A percentile compares a stretch with the other conserved stretches of the same genome.
phyloP scores from a whole-genome alignment of 2,888 invertebrate species.

The Ennomos quercinarius region DNA sequence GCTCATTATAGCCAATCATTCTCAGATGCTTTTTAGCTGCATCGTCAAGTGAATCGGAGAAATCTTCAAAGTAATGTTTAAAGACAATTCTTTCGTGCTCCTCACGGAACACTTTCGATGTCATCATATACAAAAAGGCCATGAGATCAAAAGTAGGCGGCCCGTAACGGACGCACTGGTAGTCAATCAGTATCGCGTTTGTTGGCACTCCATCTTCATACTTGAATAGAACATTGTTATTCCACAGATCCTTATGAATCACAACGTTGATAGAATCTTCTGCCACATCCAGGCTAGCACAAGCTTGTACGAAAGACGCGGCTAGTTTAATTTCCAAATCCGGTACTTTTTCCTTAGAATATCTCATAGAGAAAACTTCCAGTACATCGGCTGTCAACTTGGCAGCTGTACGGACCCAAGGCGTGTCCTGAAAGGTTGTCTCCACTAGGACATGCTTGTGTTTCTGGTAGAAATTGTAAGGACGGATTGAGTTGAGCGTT shows the following conservation, averaged over 20 bases:
- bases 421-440: constrained; percentile 56
- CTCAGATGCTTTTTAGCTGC: constrained; percentile 50
- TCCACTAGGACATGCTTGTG: constrained; percentile 55
- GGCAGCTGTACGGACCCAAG: constrained; percentile 61
- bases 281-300: constrained; percentile 54
- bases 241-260: constrained; percentile 73
- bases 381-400: constrained; percentile 62
- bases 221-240: constrained; percentile 72
- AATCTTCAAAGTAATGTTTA: constrained; percentile 58
- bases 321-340: constrained; percentile 53
- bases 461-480: constrained; percentile 54
- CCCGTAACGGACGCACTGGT: constrained; percentile 66
- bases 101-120: constrained; percentile 58
- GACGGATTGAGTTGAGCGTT: constrained; percentile 29
- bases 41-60: constrained; percentile 50
- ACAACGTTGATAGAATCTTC: constrained; percentile 63
- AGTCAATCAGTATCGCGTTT: constrained; percentile 67
- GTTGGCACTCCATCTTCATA: constrained; percentile 55
- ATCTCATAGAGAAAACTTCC: constrained; percentile 57
- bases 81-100: constrained; percentile 54
- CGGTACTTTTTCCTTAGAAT: constrained; percentile 35
- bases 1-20: constrained; percentile 50
- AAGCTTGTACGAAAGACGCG: constrained; percentile 53
- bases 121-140: constrained; percentile 61
- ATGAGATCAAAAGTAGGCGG: constrained; percentile 73